A percentile compares a stretch with the other conserved stretches of the same genome.
These are phyloP conservation scores for Sycophila texana DNA, from an alignment of 2,888 invertebrate genomes.

Conservation along the genomic window DNA sequence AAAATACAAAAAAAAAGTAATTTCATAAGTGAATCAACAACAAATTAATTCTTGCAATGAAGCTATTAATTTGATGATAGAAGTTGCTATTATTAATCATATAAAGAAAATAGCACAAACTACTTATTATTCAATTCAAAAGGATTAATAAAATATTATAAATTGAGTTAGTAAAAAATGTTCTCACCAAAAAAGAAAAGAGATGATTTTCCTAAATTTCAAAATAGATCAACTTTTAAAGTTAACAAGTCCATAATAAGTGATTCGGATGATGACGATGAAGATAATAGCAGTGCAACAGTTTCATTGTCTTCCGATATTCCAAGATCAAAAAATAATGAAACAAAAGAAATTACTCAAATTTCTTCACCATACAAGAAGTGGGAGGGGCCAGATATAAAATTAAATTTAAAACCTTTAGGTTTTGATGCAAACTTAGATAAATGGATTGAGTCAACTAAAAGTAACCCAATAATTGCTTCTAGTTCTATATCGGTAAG, in stretches of 20 bases:
- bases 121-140: too few species aligned
- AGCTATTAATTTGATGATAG: too few species aligned
- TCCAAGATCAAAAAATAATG: background rate
- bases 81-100: too few species aligned
- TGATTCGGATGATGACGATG: conserved; percentile 7
- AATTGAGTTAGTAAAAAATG: too few species aligned
- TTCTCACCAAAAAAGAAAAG: too few species aligned
- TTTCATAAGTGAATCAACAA: too few species aligned
- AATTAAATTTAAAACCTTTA: conserved; percentile 67
- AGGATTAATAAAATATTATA: too few species aligned
- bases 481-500: conserved; percentile 22
- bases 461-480: conserved; percentile 59
- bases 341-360: conserved; percentile 27
- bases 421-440: conserved; percentile 56
- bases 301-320: background rate
- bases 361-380: conserved; percentile 41
- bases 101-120: too few species aligned
- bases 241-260: background rate
- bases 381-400: conserved; percentile 62
- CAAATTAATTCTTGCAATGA: too few species aligned
- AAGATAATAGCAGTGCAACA: background rate
- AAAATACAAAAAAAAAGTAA: too few species aligned
- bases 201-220: background rate
- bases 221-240: conserved; percentile 3
- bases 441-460: conserved; percentile 49